A percentile compares a stretch with the other conserved stretches of the same genome.
These are phyloP conservation scores for Ceratosolen solmsi DNA, from an alignment of 1,140 invertebrate species.

Conservation along the genomic window DNA sequence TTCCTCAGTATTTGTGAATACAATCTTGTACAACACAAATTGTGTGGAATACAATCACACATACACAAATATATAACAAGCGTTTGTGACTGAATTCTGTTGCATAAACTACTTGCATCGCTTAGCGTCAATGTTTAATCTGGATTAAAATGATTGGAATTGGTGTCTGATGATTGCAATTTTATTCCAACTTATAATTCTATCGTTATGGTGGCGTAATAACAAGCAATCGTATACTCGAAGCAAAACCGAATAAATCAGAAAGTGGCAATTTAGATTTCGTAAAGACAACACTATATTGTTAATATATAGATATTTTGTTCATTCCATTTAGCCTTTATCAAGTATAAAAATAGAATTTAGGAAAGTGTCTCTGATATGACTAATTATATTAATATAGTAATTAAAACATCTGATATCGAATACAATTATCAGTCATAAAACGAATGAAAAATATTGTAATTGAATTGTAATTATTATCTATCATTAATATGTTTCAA, in stretches of 20 bases:
- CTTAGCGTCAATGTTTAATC: slow-evolving; percentile 1
- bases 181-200: neutral
- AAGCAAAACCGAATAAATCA: neutral
- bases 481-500: too few relatives aligned
- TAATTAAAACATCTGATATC: neutral
- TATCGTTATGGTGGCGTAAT: neutral
- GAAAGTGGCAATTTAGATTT: neutral
- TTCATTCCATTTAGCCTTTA: neutral
- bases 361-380: neutral
- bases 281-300: neutral
- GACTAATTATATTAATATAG: neutral
- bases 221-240: neutral
- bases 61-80: too few relatives aligned
- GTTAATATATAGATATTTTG: neutral
- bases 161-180: neutral
- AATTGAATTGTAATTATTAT: too few relatives aligned
- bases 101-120: neutral
- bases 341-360: neutral
- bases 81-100: neutral
- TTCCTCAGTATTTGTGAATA: too few relatives aligned
- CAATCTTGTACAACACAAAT: too few relatives aligned
- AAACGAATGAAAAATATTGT: too few relatives aligned
- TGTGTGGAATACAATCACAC: too few relatives aligned
- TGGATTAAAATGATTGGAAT: slow-evolving; percentile 25
- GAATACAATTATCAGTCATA: too few relatives aligned